phyloP scores from a whole-genome alignment of 2,113 vertebrate species.

The Cyprinodon tularosa region DNA sequence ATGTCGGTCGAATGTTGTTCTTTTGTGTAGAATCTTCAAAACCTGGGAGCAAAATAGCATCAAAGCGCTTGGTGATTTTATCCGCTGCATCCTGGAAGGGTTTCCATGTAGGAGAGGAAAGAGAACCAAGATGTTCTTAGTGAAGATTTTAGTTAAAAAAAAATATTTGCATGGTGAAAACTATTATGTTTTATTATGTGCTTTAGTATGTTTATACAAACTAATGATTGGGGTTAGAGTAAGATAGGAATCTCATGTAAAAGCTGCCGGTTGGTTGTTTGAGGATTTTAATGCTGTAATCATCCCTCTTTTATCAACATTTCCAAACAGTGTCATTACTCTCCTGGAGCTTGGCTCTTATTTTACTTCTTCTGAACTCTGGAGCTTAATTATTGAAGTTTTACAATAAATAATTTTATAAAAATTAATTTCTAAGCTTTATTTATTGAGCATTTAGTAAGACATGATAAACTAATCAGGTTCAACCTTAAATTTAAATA shows the following conservation, averaged over 20 bases:
- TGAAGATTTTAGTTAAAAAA: neutral
- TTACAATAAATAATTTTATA: no score
- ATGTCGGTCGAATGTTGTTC: neutral
- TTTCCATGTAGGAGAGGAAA: neutral
- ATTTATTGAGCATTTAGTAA: no score
- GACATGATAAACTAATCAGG: no score
- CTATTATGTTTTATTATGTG: no score
- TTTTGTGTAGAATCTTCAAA: neutral
- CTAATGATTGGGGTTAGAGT: neutral
- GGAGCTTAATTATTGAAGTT: neutral
- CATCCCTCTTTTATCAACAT: neutral
- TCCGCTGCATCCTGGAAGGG: neutral
- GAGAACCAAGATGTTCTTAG: neutral
- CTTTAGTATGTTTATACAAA: no score
- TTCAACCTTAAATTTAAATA: no score
- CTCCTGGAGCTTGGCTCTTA: no score
- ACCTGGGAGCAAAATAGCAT: neutral
- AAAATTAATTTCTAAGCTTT: no score
- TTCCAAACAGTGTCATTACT: neutral
- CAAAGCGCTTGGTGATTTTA: neutral
- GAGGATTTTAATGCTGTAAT: conserved; percentile 3
- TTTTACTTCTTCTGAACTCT: neutral
- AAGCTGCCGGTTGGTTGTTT: neutral
- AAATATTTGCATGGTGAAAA: neutral
- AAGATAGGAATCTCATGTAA: neutral